Conservation (phyloP, 2,888 invertebrate species). For the Harmothoe impar region DNA sequence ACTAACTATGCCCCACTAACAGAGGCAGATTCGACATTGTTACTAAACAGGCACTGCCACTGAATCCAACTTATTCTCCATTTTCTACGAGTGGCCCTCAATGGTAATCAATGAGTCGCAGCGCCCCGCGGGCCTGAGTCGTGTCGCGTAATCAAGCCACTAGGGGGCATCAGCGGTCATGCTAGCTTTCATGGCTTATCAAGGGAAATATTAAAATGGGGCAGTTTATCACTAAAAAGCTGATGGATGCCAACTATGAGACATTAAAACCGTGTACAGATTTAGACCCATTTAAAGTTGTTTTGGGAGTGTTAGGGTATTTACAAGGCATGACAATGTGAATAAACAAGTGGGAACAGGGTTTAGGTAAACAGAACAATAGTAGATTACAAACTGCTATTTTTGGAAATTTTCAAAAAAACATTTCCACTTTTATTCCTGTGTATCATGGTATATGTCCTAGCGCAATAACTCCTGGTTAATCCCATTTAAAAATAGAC, state of each 20-base stretch:
- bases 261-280: neutral
- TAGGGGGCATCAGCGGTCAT: neutral
- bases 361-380: no score
- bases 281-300: no score
- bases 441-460: no score
- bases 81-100: neutral
- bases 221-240: neutral
- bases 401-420: no score
- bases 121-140: neutral
- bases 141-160: conserved; percentile 28
- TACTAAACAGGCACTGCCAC: neutral
- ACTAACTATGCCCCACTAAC: no score
- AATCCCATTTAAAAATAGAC: no score
- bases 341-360: no score
- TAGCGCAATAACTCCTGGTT: no score
- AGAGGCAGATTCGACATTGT: neutral
- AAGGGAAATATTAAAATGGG: neutral
- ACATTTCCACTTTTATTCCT: no score
- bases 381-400: no score
- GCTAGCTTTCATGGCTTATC: conserved; percentile 22
- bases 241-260: neutral
- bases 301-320: no score
- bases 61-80: neutral
- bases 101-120: neutral
- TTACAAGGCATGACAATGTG: no score